Percentiles rank a stretch among this genome's conserved stretches.
Conservation (phyloP, 1,140 invertebrate species). For the Matsumurasca onukii region DNA sequence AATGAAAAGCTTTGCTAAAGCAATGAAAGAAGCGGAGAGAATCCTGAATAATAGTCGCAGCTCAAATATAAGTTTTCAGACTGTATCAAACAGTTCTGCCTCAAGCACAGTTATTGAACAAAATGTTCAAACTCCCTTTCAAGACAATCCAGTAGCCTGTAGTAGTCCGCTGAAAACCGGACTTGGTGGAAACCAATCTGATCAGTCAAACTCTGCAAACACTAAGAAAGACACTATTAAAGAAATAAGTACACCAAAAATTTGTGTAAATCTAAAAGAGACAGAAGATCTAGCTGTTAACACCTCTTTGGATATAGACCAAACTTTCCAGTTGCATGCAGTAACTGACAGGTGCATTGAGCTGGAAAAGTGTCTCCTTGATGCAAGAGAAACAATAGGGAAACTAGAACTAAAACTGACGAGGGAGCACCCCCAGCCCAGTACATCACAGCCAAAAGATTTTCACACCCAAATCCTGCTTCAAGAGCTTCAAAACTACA, state of each 20-base stretch:
- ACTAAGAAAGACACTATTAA: too few relatives aligned
- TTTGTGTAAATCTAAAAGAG: not conserved
- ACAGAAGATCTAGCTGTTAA: not conserved
- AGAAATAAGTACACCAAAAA: too few relatives aligned
- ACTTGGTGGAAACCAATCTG: not conserved
- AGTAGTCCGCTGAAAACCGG: not conserved
- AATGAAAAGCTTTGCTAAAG: not conserved
- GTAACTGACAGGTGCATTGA: not conserved
- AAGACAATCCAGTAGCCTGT: not conserved
- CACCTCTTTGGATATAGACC: not conserved
- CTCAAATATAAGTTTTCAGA: not conserved
- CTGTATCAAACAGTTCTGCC: not conserved
- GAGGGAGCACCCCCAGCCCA: not conserved
- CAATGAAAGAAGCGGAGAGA: not conserved
- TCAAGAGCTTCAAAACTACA: slow-evolving; percentile 14
- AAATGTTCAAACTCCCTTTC: not conserved
- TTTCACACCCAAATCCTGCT: slow-evolving; percentile 3
- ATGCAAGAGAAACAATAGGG: not conserved
- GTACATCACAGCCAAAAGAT: not conserved
- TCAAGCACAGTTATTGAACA: not conserved
- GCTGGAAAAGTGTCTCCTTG: not conserved
- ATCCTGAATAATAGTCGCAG: not conserved
- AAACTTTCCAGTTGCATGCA: not conserved
- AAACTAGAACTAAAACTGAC: not conserved
- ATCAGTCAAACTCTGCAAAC: not conserved